phyloP scores from a whole-genome alignment of 2,888 invertebrate genomes.

The Brenthis daphne region DNA sequence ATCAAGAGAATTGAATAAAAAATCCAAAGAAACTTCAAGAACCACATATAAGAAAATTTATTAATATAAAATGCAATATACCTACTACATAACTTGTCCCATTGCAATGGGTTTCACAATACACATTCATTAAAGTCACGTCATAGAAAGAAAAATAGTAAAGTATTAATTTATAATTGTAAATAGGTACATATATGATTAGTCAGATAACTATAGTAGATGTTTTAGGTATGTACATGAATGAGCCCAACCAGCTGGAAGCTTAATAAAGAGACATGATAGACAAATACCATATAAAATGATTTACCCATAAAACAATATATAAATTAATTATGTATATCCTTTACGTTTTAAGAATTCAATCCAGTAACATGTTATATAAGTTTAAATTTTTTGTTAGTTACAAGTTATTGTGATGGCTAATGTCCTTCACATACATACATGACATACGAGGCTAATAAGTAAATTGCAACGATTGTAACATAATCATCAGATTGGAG shows the following conservation, averaged over 20 bases:
- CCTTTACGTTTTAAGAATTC: not conserved
- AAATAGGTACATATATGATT: conserved; percentile 51
- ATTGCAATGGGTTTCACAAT: conserved; percentile 44
- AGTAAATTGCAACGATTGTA: not conserved
- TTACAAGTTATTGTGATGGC: no score
- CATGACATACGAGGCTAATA: not conserved
- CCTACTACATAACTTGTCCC: conserved; percentile 53
- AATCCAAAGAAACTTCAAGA: conserved; percentile 22
- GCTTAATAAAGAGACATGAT: not conserved
- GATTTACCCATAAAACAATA: conserved; percentile 4
- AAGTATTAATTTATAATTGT: conserved; percentile 49
- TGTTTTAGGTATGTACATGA: conserved; percentile 50
- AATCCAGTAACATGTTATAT: not conserved
- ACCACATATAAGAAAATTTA: conserved; percentile 79
- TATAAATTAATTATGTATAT: not conserved
- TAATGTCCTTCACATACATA: no score
- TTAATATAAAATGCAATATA: conserved; percentile 76
- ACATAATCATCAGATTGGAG: not conserved
- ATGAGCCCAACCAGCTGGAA: conserved; percentile 1
- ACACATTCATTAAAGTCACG: conserved; percentile 48
- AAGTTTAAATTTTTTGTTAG: no score
- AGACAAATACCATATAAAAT: not conserved
- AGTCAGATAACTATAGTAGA: conserved; percentile 50
- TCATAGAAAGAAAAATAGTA: conserved; percentile 45
- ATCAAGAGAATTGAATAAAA: no score